phyloP scores from a whole-genome alignment of 2,113 vertebrate genomes.

The Mixornis gularis region DNA sequence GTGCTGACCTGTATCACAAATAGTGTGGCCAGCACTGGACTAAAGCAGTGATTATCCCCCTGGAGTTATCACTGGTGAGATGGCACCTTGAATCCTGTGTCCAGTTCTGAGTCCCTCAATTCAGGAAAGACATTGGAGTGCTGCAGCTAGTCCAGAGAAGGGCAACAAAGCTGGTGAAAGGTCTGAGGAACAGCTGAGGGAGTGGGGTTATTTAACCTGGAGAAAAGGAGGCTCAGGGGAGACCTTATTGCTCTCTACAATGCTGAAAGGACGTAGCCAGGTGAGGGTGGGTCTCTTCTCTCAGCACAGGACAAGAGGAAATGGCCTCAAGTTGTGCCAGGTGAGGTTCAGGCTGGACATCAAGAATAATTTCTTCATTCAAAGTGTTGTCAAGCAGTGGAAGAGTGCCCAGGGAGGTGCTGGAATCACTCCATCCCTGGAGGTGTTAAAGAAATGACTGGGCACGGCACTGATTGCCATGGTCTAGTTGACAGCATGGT shows the following conservation, averaged over 20 bases:
- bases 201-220: background rate
- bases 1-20: background rate
- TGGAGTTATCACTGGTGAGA: background rate
- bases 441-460: background rate
- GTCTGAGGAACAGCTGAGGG: background rate
- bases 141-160: background rate
- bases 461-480: background rate
- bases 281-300: background rate
- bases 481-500: background rate
- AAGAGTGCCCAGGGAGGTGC: background rate
- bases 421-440: background rate
- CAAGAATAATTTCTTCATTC: background rate
- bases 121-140: background rate
- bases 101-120: background rate
- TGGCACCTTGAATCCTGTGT: background rate
- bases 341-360: background rate
- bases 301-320: background rate
- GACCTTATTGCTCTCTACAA: background rate
- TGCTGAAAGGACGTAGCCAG: background rate
- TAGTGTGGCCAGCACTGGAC: background rate
- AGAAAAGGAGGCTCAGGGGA: background rate
- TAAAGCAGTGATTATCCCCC: background rate
- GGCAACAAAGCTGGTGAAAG: rapidly evolving
- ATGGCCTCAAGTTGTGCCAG: background rate
- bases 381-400: background rate